These are phyloP conservation scores for Amblyraja radiata DNA, from an alignment of 2,797 vertebrate species.

Conservation along the genomic window DNA sequence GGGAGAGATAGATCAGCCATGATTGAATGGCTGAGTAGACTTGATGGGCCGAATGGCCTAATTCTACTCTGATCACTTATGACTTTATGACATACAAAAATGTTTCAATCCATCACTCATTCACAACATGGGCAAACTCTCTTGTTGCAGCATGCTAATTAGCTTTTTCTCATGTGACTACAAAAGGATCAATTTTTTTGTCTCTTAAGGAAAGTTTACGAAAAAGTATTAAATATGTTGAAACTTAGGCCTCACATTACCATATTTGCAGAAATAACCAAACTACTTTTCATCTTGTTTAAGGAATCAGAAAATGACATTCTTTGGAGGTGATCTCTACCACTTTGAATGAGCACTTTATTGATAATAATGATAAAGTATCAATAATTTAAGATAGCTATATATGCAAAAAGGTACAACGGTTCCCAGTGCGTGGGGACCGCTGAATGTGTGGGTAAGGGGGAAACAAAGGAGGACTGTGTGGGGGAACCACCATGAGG, in stretches of 20 bases:
- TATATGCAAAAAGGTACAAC: neutral
- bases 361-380: neutral
- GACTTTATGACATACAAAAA: neutral
- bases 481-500: no score
- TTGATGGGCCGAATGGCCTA: no score
- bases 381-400: neutral
- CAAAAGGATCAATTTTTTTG: neutral
- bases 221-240: neutral
- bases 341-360: neutral
- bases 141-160: neutral
- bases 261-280: neutral
- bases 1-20: no score
- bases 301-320: neutral
- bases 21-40: no score
- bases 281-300: neutral
- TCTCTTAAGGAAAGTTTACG: neutral
- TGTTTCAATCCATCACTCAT: neutral
- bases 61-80: no score
- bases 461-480: no score
- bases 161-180: no score
- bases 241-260: neutral
- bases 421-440: no score
- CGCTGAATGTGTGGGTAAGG: no score
- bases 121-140: neutral
- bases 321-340: neutral